phyloP scores from a whole-genome alignment of 2,113 vertebrate genomes.

The Axis porcinus region DNA sequence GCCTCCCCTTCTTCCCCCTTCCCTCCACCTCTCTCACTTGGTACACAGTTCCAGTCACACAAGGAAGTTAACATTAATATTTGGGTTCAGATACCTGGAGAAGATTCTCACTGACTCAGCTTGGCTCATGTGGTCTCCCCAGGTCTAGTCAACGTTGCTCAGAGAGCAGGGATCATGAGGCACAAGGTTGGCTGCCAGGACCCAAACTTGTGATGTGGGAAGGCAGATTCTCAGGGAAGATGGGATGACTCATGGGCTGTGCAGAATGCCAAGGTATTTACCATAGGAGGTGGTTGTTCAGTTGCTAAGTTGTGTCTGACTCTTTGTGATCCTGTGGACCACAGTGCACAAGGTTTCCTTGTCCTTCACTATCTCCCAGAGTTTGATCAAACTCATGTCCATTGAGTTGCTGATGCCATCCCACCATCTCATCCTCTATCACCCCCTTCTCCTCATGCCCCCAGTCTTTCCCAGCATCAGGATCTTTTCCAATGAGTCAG shows the following conservation, averaged over 20 bases:
- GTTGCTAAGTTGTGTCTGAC: not conserved
- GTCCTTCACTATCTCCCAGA: not conserved
- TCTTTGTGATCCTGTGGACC: not conserved
- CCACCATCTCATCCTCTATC: not conserved
- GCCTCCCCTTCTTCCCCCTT: rapidly evolving
- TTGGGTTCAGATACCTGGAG: not conserved
- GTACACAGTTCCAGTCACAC: not conserved
- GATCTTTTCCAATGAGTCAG: not conserved
- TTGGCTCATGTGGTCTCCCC: not conserved
- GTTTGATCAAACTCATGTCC: not conserved
- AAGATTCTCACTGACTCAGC: not conserved
- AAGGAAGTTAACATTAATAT: not conserved
- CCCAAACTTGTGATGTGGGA: not conserved
- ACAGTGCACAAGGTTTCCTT: not conserved
- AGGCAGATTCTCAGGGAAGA: not conserved
- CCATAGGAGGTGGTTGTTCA: not conserved
- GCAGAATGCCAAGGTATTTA: not conserved
- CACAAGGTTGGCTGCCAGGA: not conserved
- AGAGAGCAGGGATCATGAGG: not conserved
- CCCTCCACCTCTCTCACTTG: not conserved
- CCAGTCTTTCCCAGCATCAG: not conserved
- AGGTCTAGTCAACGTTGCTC: not conserved
- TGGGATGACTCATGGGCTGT: not conserved
- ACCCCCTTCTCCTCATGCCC: not conserved
- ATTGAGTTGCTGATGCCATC: not conserved